Evolutionary conservation across 2,797 vertebrate species (phyloP), one percentile per base, ranked within the genome.

Genomic region (Pterois miles): DNA sequence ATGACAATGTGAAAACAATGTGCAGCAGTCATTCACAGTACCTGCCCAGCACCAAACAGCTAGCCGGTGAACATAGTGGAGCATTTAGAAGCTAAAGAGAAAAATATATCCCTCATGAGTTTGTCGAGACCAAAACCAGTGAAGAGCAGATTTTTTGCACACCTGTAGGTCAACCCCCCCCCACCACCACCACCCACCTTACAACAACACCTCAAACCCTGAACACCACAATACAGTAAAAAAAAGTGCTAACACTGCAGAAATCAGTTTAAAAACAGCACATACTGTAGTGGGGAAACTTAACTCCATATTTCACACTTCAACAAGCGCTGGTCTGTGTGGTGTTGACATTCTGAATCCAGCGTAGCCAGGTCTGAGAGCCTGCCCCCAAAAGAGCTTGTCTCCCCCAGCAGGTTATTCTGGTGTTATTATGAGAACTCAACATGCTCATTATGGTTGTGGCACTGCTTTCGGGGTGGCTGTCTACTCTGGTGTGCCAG

Each of bases 371-470:
- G 79, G 74, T 88, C 74, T 70, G 69, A 52, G 70, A 63, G 66
- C 50, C 78, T 5, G 68, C 73, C 83, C 85, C 83, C 81, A 79
- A 67, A 91, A 88, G 76, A 78, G 80, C 76, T 78, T 3, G 74
- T 80, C 88, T 88, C 70, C 81, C 76, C 73, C 76, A 72, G 86
- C 80, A 89, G 91, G 90, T 93, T 95, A 94, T 95, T 95, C 91
- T 95, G 90, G 93, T 95, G 89, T 93, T 93, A 91, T 94, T 94
- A 94, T 93, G 93, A 94, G 93, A 94, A 81, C 86, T 89, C 89
- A 92, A 93, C 92, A 85, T 94, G 90, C 79, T 94, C 88, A 95
- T 95, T 96, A 93, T 95, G 92, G 93, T 93, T 89, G 89, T 91
- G 90, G 91, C 86, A 83, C 87, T 83, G 87, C 84, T 91, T 82